These are phyloP conservation scores for Festucalex cinctus DNA, from an alignment of 2,113 vertebrate species.

Conservation along the genomic window DNA sequence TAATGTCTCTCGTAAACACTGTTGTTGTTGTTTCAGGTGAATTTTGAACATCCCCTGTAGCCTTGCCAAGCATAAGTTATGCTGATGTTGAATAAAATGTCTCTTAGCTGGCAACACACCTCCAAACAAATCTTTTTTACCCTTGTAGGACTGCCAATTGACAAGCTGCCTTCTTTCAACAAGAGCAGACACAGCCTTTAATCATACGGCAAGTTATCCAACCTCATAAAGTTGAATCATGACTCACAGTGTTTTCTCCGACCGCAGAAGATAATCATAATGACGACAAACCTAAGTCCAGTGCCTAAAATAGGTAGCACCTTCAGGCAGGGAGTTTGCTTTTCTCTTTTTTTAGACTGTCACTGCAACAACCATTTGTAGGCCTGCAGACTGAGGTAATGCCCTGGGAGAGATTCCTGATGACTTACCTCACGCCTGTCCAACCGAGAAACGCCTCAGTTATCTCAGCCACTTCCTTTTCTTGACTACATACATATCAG, in stretches of 20 bases:
- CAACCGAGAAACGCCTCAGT: conserved; percentile 52
- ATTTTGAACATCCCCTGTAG: conserved; percentile 69
- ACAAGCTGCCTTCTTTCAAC: conserved; percentile 24
- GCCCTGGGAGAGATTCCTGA: conserved; percentile 58
- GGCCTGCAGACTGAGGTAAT: conserved; percentile 63
- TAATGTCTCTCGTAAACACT: conserved; percentile 64
- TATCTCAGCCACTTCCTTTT: conserved; percentile 72
- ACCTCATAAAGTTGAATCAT: conserved; percentile 29
- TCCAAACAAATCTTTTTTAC: conserved; percentile 19
- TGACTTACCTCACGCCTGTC: conserved; percentile 61
- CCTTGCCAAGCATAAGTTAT: conserved; percentile 53
- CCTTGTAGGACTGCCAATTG: conserved; percentile 19
- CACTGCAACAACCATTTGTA: conserved; percentile 20
- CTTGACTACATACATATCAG: conserved; percentile 67
- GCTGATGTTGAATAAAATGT: conserved; percentile 26
- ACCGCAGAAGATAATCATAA: conserved; percentile 31
- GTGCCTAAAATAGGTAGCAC: conserved; percentile 61
- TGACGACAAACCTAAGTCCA: conserved; percentile 12
- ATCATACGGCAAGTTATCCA: conserved; percentile 17
- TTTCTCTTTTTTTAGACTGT: conserved; percentile 13
- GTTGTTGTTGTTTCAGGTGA: conserved; percentile 69
- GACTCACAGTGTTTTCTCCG: conserved; percentile 45
- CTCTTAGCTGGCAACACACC: background rate
- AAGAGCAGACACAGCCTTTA: conserved; percentile 46
- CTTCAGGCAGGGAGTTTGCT: conserved; percentile 26